Evolutionary conservation across 53 echinoderm and acorn worm species (phyloP).

Genomic region (Echinarachnius parma): DNA sequence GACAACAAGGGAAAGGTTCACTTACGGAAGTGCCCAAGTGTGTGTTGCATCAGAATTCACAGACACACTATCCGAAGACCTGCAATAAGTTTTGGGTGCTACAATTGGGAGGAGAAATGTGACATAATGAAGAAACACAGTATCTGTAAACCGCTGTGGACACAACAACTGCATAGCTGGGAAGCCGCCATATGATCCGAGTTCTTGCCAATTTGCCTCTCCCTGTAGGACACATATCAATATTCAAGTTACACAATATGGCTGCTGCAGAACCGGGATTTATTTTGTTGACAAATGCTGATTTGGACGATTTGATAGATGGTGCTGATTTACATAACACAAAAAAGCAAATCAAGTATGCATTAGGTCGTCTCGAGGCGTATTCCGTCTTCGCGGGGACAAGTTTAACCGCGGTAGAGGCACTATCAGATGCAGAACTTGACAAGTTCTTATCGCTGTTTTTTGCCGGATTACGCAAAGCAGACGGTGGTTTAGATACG

Average conservation of each 20-base stretch:
- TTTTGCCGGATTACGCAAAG: background rate
- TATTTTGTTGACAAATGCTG: no score
- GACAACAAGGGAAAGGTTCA: conserved; percentile 4
- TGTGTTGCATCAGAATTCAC: conserved; percentile 51
- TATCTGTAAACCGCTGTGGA: conserved; percentile 54
- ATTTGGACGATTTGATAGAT: no score
- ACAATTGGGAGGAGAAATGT: conserved; percentile 31
- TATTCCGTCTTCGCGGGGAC: no score
- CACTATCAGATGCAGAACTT: no score
- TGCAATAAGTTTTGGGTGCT: conserved; percentile 55
- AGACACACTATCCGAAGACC: conserved; percentile 57
- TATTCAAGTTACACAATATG: no score
- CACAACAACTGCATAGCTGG: conserved; percentile 56
- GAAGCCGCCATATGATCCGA: conserved; percentile 42
- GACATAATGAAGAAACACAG: conserved; percentile 43
- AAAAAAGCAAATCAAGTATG: no score
- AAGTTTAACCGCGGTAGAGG: no score
- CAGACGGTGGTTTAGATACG: background rate
- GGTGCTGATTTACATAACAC: no score
- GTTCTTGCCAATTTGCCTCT: conserved; percentile 37
- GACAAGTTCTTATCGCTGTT: background rate
- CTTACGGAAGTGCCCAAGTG: conserved; percentile 34
- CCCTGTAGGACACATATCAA: no score
- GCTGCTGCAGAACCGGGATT: no score
- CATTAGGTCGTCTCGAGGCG: no score